A percentile compares a stretch with the other conserved stretches of the same genome.
These are phyloP conservation scores for Microtus ochrogaster DNA, from an alignment of 2,113 vertebrate species.

Conservation along the genomic window DNA sequence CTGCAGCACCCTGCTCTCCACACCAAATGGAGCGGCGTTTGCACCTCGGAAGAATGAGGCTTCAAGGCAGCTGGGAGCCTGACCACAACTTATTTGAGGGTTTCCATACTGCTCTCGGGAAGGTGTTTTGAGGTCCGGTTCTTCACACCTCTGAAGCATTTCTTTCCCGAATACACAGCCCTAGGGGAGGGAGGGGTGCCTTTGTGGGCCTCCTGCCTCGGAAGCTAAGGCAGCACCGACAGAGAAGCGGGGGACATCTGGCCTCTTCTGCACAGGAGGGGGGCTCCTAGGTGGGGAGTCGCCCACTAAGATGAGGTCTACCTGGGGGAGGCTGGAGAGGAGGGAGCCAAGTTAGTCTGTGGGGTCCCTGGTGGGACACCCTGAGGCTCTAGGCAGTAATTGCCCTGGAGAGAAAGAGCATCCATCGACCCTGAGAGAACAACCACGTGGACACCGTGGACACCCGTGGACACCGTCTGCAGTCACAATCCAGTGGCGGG, in stretches of 20 bases:
- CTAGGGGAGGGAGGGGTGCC: not conserved
- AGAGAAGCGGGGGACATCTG: accelerated
- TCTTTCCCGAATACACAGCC: not conserved
- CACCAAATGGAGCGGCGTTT: no score
- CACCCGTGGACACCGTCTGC: no score
- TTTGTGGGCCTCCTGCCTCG: accelerated
- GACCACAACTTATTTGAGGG: not conserved
- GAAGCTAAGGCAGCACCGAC: accelerated
- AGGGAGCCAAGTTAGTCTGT: accelerated
- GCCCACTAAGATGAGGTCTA: accelerated
- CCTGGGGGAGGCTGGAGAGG: not conserved
- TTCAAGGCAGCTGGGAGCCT: accelerated
- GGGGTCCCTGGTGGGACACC: not conserved
- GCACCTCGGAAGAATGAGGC: not conserved
- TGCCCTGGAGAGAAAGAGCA: not conserved
- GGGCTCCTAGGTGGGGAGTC: no score
- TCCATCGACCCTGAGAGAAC: not conserved
- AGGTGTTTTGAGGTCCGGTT: not conserved
- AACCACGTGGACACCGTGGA: accelerated
- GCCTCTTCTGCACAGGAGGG: not conserved
- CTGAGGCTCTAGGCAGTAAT: not conserved
- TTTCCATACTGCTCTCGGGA: not conserved
- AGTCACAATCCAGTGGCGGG: not conserved
- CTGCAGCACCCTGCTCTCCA: not conserved
- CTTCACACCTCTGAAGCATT: not conserved